Base-by-base conservation (phyloP, 2,113 vertebrate genomes). In the Hippolais icterina region DNA sequence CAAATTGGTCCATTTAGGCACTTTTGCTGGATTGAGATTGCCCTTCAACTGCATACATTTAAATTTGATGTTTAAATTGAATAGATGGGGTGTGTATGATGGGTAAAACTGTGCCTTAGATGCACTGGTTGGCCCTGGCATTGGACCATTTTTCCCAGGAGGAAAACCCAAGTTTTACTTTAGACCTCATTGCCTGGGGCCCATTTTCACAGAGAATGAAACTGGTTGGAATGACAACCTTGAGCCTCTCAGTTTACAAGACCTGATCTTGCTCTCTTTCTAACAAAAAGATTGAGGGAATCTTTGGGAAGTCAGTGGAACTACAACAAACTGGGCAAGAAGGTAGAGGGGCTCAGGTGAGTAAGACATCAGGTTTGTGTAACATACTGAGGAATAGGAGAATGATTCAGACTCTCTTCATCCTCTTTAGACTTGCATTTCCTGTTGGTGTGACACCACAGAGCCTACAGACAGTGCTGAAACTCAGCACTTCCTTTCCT, bases 351-450 rank as follows among this genome's bases (percentile, higher is more conserved):
- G 10, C 28, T 65, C 46, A 56, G 27, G 23, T 39, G 27, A 49
- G 18, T 4, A 27, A 57, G 23, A 25, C 5, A 25, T 59, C 8
- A 50, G 33, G 5, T 56, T 50, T 79, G 31, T 71, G 9, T 19
- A 33, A 37, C 4, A 11, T 22, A 9, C 16, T 71, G 52, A 90
- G 42, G 12, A 70, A 17, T 0, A 39, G 27, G 27, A 87, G 59
- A 66, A 33, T 0, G 0, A 44, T 44, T 56, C 46, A 19, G 56
- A 29, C 12, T 12, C 15, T 19, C 39, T 24, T 70, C 13, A 60
- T 65, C n/a, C 24, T 79, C 37, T 71, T 54, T 42, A 11, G 13
- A 35, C 17, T 33, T 60, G 20, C 17, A 15, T 72, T 42, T 19
- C 10, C 50, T 87, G 29, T 21, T 64, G 44, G 25, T 13, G 46